These are phyloP conservation scores for Celastrina argiolus DNA, from an alignment of 2,888 invertebrate species.

Conservation along the genomic window DNA sequence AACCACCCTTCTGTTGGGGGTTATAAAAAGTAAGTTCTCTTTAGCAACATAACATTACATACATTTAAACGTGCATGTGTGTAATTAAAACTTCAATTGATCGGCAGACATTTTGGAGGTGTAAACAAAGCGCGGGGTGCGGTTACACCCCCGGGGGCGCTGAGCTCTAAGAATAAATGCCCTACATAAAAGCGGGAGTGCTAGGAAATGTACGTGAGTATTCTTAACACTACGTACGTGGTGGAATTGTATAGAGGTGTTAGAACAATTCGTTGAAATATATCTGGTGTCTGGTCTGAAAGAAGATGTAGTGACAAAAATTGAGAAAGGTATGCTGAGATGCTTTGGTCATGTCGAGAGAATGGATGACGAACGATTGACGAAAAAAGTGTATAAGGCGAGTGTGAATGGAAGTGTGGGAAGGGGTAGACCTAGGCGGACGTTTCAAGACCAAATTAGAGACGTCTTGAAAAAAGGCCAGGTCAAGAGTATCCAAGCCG, in stretches of 20 bases:
- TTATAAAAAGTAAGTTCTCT: neutral
- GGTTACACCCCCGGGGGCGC: slow-evolving; percentile 46
- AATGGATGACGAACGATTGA: no score
- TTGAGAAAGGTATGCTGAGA: no score
- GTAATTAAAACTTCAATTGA: slow-evolving; percentile 34
- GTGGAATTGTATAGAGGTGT: slow-evolving; percentile 46
- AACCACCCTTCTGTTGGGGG: no score
- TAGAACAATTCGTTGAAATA: slow-evolving; percentile 26
- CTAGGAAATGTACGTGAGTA: slow-evolving; percentile 74
- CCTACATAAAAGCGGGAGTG: slow-evolving; percentile 74
- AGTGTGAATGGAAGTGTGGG: no score
- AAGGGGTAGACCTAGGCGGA: no score
- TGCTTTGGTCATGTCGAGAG: no score
- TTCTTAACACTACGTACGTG: slow-evolving; percentile 65
- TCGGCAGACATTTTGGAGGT: slow-evolving; percentile 29
- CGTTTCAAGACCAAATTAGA: no score
- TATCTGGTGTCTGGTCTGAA: no score
- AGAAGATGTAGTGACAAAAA: no score
- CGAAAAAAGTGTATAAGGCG: no score
- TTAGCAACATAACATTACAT: neutral
- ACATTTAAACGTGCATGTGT: neutral
- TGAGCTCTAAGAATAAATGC: slow-evolving; percentile 72
- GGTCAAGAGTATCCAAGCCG: no score
- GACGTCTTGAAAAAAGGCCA: no score
- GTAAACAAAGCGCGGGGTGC: slow-evolving; percentile 54